Evolutionary conservation across 2,113 vertebrate genomes (phyloP).

Genomic region (Notiomystis cincta): DNA sequence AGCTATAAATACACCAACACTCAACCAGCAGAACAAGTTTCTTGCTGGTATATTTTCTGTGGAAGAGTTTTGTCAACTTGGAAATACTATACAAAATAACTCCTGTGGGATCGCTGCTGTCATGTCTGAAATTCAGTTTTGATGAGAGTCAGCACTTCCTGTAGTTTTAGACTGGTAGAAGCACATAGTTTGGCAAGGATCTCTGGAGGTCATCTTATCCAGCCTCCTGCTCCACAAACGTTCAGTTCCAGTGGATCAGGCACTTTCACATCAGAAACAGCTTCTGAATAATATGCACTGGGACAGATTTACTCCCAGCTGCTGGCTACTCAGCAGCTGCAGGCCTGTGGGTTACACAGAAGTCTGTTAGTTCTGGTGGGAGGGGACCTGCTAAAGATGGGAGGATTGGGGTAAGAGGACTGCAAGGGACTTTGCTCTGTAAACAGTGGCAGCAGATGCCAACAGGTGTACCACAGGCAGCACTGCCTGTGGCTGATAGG

Average conservation of each 20-base stretch:
- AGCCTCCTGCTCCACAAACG: background rate
- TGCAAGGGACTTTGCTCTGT: background rate
- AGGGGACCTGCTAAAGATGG: background rate
- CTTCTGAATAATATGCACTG: background rate
- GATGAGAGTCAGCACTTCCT: background rate
- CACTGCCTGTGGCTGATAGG: fast-evolving
- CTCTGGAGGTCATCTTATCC: background rate
- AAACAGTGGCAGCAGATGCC: background rate
- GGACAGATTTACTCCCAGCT: background rate
- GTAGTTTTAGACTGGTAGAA: background rate
- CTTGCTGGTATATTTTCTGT: background rate
- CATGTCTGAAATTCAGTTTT: background rate
- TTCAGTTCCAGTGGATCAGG: background rate
- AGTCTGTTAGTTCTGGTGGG: background rate
- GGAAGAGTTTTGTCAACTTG: background rate
- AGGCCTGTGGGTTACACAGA: background rate
- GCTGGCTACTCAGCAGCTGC: fast-evolving
- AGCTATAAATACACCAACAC: conserved; percentile 35
- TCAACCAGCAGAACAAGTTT: conserved; percentile 41
- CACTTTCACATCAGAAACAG: background rate
- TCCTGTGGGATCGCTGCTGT: background rate
- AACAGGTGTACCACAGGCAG: background rate
- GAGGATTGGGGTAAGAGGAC: background rate
- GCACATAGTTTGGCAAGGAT: background rate
- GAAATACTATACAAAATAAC: background rate